These are phyloP conservation scores for Hippocampus kuda DNA, from an alignment of 2,797 vertebrate species.

Conservation along the genomic window DNA sequence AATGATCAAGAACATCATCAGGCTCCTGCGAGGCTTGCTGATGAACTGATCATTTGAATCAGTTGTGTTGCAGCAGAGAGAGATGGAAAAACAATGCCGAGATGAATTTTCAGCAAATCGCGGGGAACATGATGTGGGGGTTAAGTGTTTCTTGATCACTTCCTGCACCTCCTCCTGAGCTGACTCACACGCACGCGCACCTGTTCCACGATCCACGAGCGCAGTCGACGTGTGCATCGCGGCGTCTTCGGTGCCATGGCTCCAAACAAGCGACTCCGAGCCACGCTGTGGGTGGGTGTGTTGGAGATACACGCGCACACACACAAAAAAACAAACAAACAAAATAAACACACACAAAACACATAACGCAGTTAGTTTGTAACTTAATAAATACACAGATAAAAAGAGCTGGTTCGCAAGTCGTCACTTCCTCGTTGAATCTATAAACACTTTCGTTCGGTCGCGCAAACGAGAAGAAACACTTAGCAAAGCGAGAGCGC, in stretches of 20 bases:
- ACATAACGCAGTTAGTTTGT: neutral
- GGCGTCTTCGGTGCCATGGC: constrained; percentile 61
- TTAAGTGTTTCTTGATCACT: too few relatives aligned
- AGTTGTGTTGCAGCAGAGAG: too few relatives aligned
- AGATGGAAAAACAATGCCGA: too few relatives aligned
- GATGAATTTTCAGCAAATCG: too few relatives aligned
- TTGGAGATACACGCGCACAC: too few relatives aligned
- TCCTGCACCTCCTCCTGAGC: neutral
- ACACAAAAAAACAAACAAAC: neutral
- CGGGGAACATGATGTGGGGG: too few relatives aligned
- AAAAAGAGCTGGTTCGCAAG: neutral
- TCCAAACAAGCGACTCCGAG: neutral
- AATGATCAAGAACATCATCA: too few relatives aligned
- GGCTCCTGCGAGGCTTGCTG: too few relatives aligned
- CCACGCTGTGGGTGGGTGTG: neutral
- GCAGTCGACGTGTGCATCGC: constrained; percentile 71
- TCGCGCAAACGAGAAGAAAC: neutral
- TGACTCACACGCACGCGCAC: constrained; percentile 54
- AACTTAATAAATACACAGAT: neutral
- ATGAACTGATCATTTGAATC: too few relatives aligned
- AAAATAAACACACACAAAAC: neutral
- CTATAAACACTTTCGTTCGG: neutral
- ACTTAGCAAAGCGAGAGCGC: neutral
- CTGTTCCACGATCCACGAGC: constrained; percentile 77
- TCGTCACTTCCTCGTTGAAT: neutral